phyloP scores from a whole-genome alignment of 2,797 vertebrate genomes.

The Nyctibius grandis region DNA sequence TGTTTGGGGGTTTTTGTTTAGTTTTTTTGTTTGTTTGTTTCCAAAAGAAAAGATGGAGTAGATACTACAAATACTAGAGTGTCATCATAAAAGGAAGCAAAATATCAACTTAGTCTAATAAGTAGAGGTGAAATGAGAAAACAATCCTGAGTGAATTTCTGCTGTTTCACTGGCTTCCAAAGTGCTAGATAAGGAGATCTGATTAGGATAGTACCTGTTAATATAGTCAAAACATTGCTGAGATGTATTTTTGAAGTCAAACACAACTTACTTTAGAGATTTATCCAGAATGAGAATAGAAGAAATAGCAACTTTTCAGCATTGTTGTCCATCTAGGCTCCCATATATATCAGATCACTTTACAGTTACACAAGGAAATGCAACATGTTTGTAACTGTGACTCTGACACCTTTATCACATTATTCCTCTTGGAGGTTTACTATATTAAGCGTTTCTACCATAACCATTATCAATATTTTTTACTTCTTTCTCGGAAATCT shows the following conservation, averaged over 20 bases:
- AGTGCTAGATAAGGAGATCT: neutral
- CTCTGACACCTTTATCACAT: neutral
- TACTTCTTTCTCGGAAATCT: neutral
- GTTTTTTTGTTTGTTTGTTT: neutral
- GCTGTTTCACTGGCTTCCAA: neutral
- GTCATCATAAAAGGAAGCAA: neutral
- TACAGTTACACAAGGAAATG: neutral
- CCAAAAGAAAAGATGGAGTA: neutral
- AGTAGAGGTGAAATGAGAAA: neutral
- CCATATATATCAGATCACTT: neutral
- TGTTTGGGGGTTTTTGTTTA: accelerated
- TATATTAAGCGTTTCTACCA: neutral
- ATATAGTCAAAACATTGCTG: neutral
- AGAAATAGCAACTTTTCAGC: neutral
- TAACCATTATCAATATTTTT: neutral
- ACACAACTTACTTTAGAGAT: neutral
- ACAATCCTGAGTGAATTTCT: neutral
- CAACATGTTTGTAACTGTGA: neutral
- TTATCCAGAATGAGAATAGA: neutral
- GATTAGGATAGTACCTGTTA: neutral
- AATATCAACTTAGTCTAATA: neutral
- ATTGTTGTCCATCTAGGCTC: neutral
- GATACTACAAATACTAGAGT: neutral
- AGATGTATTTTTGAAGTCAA: neutral
- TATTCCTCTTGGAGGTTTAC: neutral